A percentile compares a stretch with the other conserved stretches of the same genome.
Conservation (phyloP, 2,888 invertebrate species). For the Eurois occulta region DNA sequence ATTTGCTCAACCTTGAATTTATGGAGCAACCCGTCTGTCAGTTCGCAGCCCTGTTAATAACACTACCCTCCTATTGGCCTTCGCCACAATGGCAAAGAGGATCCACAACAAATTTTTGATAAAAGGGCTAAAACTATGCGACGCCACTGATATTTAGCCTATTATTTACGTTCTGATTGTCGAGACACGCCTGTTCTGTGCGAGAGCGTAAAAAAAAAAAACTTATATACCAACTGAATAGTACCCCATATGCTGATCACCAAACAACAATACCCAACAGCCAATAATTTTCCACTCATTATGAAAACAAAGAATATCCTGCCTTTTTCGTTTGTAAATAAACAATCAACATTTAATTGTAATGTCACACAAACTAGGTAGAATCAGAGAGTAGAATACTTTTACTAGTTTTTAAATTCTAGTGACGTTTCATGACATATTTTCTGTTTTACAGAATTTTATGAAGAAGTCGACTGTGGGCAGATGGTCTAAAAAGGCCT, state of each 20-base stretch:
- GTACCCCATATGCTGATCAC: constrained; percentile 80
- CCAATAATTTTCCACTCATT: no score
- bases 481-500: background rate
- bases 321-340: background rate
- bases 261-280: constrained; percentile 75
- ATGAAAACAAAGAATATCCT: constrained; percentile 17
- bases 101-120: background rate
- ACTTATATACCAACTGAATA: constrained; percentile 77
- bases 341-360: background rate
- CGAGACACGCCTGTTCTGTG: background rate
- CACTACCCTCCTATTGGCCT: background rate
- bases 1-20: no score
- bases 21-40: no score
- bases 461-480: constrained; percentile 7
- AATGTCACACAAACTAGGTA: background rate
- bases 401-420: background rate
- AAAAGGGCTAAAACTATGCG: background rate
- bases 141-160: background rate
- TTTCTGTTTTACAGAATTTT: background rate
- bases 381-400: background rate
- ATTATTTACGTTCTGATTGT: background rate
- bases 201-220: background rate
- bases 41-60: no score
- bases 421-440: constrained; percentile 8
- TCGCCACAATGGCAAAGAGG: background rate